These are phyloP conservation scores for Origma solitaria DNA, from an alignment of 2,113 vertebrate species.

Conservation along the genomic window DNA sequence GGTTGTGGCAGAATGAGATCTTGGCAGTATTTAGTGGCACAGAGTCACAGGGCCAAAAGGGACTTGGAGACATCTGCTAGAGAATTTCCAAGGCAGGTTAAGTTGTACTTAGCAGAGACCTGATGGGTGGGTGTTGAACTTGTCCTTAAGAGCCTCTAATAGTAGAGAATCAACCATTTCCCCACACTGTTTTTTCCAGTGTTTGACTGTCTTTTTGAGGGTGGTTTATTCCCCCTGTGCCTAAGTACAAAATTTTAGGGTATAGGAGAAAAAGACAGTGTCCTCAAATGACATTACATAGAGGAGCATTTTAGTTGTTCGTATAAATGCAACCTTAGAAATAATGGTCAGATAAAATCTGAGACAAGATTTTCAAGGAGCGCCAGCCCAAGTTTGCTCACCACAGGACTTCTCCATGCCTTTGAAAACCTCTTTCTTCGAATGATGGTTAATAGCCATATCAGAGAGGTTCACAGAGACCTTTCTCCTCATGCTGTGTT, in stretches of 20 bases:
- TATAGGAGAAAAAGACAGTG: neutral
- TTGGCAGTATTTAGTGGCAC: neutral
- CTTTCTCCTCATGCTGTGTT: constrained; percentile 12
- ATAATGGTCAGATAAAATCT: neutral
- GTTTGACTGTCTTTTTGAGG: neutral
- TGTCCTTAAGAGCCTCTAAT: neutral
- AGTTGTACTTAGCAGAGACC: neutral
- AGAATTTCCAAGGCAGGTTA: neutral
- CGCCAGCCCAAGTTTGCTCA: neutral
- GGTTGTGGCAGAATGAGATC: neutral
- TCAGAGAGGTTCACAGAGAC: constrained; percentile 18
- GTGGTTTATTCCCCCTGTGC: neutral
- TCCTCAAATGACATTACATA: neutral
- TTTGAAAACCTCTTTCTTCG: neutral
- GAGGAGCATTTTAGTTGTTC: neutral
- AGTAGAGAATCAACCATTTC: neutral
- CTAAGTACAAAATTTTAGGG: neutral
- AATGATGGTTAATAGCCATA: constrained; percentile 18
- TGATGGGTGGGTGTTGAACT: neutral
- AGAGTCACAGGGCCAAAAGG: neutral
- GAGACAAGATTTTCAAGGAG: neutral
- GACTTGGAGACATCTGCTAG: neutral
- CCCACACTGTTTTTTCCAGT: neutral
- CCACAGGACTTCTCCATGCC: neutral
- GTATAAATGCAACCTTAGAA: neutral